Conservation (phyloP, 2,113 vertebrate genomes). For the Coreoperca whiteheadi region DNA sequence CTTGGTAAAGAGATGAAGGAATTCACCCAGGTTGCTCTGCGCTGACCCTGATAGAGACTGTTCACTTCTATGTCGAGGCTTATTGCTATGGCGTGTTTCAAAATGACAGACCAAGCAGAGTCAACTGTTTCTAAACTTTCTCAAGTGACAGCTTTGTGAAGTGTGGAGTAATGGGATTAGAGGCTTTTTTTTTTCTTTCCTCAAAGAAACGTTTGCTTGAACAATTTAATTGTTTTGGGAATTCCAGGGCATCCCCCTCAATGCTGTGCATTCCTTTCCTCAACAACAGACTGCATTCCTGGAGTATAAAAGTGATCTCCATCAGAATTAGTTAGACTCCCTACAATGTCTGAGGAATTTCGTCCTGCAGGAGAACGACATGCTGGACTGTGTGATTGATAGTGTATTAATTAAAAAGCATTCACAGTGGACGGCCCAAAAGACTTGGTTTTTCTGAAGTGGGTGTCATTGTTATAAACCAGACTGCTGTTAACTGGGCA, state of each 20-base stretch:
- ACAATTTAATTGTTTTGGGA: slow-evolving; percentile 78
- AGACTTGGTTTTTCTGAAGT: slow-evolving; percentile 38
- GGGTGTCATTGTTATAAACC: slow-evolving; percentile 61
- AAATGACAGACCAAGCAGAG: slow-evolving; percentile 45
- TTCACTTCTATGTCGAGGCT: slow-evolving; percentile 56
- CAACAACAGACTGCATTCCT: slow-evolving; percentile 76
- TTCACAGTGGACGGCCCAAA: slow-evolving; percentile 47
- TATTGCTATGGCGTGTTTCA: slow-evolving; percentile 29
- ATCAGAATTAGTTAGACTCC: slow-evolving; percentile 74
- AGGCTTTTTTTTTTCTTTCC: slow-evolving; percentile 41
- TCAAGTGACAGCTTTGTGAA: slow-evolving; percentile 67
- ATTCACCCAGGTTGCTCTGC: slow-evolving; percentile 49
- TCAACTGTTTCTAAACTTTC: slow-evolving; percentile 56
- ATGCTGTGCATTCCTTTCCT: slow-evolving; percentile 73
- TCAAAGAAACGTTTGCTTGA: slow-evolving; percentile 75
- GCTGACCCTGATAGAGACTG: slow-evolving; percentile 66
- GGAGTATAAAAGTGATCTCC: slow-evolving; percentile 76
- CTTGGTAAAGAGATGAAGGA: slow-evolving; percentile 57
- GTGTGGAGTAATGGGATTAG: slow-evolving; percentile 71
- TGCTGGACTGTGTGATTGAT: slow-evolving; percentile 73
- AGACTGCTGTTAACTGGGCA: slow-evolving; percentile 35
- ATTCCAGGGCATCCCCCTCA: slow-evolving; percentile 73
- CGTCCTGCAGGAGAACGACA: slow-evolving; percentile 58
- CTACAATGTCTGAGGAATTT: slow-evolving; percentile 78
- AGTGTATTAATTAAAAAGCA: slow-evolving; percentile 69